Evolutionary conservation across 2,888 invertebrate species (phyloP), one percentile per base, ranked within the genome.

Genomic region (Augiades crinisus): DNA sequence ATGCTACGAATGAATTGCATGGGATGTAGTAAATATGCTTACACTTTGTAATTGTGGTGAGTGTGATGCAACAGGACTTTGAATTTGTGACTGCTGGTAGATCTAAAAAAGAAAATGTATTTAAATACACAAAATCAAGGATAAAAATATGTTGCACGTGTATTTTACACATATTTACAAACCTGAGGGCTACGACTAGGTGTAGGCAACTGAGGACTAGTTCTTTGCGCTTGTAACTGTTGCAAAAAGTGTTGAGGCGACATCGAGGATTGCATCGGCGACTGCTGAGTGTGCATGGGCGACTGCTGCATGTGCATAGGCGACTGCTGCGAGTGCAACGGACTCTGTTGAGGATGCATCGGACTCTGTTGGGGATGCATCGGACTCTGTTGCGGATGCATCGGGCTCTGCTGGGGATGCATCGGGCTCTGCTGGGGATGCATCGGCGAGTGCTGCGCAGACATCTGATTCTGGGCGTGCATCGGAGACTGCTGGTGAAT

Each of bases 181-280:
- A 86, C 90, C 81, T 89, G 90, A 17, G 90, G 90, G 59, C 90
- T 90, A 3, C 90, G 76, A 61, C 89, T 90, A 1, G 90, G 89
- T 22, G 88, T 82, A 3, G 89, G 88, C 51, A 89, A 56, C 59
- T 89, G 89, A 14, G 89, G 89, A 57, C 88, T 89, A 0, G 89
- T 87, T 57, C 88, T 77, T 58, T 88, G 88, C 16, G 83, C 81
- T 63, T 88, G 89, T 51, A 87, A 61, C 59, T 89, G 75, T 55
- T 72, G 73, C 47, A 74, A 55, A 53, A 72, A 73, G 51, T 73
- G 72, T 54, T 75, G 75, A 13, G 72, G 71, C 12, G 70, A 71
- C 70, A 70, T 71, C 19, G 69, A 65, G 17, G 70, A 62, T 37
- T 72, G 74, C 69, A 74, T 67, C 10, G 74, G 69, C 13, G 78